A percentile compares a stretch with the other conserved stretches of the same genome.
Evolutionary conservation across 2,888 invertebrate genomes (phyloP).

Genomic region (Tenodera sinensis): DNA sequence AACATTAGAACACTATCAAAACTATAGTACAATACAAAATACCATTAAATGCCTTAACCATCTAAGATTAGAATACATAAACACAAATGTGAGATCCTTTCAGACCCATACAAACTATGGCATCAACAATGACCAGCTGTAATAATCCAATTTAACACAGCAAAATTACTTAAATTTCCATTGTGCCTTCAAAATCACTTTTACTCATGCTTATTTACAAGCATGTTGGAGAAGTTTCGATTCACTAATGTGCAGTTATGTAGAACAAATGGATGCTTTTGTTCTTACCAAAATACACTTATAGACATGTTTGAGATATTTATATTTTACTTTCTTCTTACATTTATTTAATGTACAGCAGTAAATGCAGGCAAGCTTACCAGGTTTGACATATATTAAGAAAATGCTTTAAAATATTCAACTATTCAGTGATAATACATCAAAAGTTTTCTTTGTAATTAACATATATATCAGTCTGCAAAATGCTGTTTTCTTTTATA

Average conservation of each 20-base stretch:
- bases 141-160: background rate
- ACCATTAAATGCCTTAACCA: background rate
- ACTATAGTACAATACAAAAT: constrained; percentile 8
- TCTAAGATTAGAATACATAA: background rate
- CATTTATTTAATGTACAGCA: too few relatives aligned
- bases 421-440: too few relatives aligned
- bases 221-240: too few relatives aligned
- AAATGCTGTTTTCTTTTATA: too few relatives aligned
- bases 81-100: background rate
- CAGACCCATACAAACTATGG: background rate
- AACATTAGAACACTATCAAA: background rate
- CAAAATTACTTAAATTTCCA: background rate
- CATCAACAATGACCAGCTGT: background rate
- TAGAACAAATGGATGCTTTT: background rate
- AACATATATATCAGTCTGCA: too few relatives aligned
- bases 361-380: too few relatives aligned
- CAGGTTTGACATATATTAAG: too few relatives aligned
- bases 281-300: too few relatives aligned
- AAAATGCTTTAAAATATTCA: too few relatives aligned
- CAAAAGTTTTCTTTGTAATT: too few relatives aligned
- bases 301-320: too few relatives aligned
- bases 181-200: background rate
- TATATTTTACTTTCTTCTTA: too few relatives aligned
- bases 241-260: background rate
- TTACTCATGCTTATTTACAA: background rate